Base-by-base conservation (phyloP, 1,140 invertebrate genomes). In the Hestina assimilis region DNA sequence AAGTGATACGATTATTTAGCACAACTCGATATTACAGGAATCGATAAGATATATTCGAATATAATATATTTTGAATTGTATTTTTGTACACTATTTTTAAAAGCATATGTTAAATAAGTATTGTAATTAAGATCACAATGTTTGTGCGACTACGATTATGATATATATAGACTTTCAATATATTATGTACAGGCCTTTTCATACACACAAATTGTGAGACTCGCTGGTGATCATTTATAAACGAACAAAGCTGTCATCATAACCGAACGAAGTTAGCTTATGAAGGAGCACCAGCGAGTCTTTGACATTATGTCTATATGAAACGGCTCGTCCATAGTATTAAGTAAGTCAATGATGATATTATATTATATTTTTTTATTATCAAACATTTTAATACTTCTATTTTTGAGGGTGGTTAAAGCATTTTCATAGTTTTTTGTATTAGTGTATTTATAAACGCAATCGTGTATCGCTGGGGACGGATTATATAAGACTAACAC, bases 91-190 rank as follows among this genome's bases (percentile, higher is more conserved):
- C 62, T 73, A 64, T 70, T 57, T 20, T 69, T 56, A 64, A 79
- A 78, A 74, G 75, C 72, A 66, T 78, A 60, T 66, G 69, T 43
- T 50, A 53, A 61, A 70, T 63, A 57, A 52, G 40, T 64, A 48
- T 62, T 59, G 45, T 45, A 59, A 19, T 63, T 73, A 69, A 59
- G 52, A 81, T 82, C 78, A 83, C 79, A 81, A 66, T 63, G 17
- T 71, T 85, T 85, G 82, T 85, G 82, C 82, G 82, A n/a, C n/a
- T n/a, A n/a, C 80, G 72, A 73, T 69, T 72, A 73, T 67, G 24
- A 59, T 52, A 52, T 68, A 62, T 55, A 64, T 53, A 55, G 19
- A 7, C 17, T 64, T 51, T 59, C n/a, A n/a, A n/a, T n/a, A n/a
- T n/a, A n/a, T n/a, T n/a, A n/a, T n/a, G n/a, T n/a, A n/a, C n/a